A percentile compares a stretch with the other conserved stretches of the same genome.
These are phyloP conservation scores for Avahi laniger DNA, from an alignment of 2,797 vertebrate genomes.

Conservation along the genomic window DNA sequence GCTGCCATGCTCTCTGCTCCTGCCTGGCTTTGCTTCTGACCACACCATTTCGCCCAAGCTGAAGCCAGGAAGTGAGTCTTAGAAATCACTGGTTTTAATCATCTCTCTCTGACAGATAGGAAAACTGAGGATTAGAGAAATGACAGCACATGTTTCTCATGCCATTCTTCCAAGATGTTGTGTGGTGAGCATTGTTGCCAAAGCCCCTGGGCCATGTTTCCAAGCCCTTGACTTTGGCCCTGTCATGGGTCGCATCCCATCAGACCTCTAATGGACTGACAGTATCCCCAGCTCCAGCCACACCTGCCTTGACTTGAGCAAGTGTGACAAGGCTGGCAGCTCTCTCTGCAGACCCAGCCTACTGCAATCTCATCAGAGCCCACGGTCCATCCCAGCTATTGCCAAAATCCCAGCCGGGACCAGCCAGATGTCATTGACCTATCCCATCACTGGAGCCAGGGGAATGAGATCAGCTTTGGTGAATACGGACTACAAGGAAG, in stretches of 20 bases:
- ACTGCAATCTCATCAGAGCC: neutral
- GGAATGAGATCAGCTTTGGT: conserved; percentile 31
- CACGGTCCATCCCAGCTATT: neutral
- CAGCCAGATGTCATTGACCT: conserved; percentile 44
- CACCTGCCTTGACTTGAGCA: neutral
- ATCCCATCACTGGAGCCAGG: neutral
- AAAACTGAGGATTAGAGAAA: conserved; percentile 2
- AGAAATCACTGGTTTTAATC: neutral
- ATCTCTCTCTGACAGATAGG: neutral
- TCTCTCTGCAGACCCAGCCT: neutral
- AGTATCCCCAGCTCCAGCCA: neutral
- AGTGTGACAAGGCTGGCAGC: neutral
- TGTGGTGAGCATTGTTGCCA: neutral
- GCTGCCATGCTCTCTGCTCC: neutral
- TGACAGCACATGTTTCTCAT: neutral
- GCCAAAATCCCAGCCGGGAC: conserved; percentile 26
- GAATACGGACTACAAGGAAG: neutral
- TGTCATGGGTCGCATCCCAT: neutral
- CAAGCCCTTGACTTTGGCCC: neutral
- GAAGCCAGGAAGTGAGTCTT: neutral
- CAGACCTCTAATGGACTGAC: neutral
- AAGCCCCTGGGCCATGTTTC: neutral
- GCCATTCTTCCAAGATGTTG: neutral
- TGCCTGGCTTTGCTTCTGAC: neutral
- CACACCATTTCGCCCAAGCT: neutral